phyloP scores from a whole-genome alignment of 1,140 invertebrate genomes.

The Papilio aristodemus region DNA sequence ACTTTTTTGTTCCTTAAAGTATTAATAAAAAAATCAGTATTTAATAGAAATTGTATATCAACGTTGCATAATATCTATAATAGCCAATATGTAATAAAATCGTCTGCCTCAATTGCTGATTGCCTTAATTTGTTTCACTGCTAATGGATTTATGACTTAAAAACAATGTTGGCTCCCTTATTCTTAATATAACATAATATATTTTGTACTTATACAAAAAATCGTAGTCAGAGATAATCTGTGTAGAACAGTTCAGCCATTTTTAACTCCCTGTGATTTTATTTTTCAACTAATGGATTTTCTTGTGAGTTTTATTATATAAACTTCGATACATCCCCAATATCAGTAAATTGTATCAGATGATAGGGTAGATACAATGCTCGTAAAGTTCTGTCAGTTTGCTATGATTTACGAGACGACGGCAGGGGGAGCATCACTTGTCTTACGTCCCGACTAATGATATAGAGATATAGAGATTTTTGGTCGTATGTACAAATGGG shows the following conservation, averaged over 20 bases:
- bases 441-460: slow-evolving; percentile 26
- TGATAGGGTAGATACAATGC: slow-evolving; percentile 34
- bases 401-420: slow-evolving; percentile 26
- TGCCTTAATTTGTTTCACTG: too few species aligned
- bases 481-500: slow-evolving; percentile 1
- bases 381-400: slow-evolving; percentile 31
- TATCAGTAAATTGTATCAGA: slow-evolving; percentile 32
- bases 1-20: too few species aligned
- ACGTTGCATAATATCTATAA: too few species aligned
- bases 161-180: too few species aligned
- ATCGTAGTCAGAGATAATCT: not conserved
- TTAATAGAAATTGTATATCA: too few species aligned
- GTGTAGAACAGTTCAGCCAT: not conserved
- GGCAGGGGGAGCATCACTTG: slow-evolving; percentile 24
- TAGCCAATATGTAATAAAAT: too few species aligned
- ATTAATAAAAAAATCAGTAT: too few species aligned
- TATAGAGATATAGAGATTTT: slow-evolving; percentile 27
- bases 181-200: too few species aligned
- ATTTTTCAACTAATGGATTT: not conserved
- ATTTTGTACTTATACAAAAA: too few species aligned
- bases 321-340: slow-evolving; percentile 10
- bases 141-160: too few species aligned
- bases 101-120: too few species aligned
- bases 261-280: not conserved
- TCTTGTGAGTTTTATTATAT: not conserved